Percentiles rank a stretch among this genome's conserved stretches.
Evolutionary conservation across 2,797 vertebrate genomes (phyloP).

Genomic region (Malacoctenus gilli): DNA sequence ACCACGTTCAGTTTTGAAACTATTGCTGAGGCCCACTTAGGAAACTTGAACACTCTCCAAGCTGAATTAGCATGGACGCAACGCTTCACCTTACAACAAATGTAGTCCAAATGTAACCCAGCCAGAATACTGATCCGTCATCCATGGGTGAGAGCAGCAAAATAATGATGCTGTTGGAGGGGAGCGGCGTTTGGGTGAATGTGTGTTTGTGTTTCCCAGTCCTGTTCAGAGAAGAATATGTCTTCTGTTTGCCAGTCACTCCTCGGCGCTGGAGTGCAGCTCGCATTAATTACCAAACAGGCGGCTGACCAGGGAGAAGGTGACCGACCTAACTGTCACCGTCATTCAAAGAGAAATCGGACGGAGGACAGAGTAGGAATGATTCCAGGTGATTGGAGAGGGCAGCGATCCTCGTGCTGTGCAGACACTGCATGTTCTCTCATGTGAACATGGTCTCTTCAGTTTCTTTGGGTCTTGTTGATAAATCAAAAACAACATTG

Average conservation of each 20-base stretch:
- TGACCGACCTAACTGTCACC: slow-evolving; percentile 66
- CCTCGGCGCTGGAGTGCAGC: slow-evolving; percentile 17
- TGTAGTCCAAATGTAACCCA: slow-evolving; percentile 30
- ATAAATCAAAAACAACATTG: too few relatives aligned
- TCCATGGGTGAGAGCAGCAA: slow-evolving; percentile 41
- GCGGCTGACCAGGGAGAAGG: slow-evolving; percentile 47
- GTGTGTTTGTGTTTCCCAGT: slow-evolving; percentile 24
- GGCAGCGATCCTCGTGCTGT: too few relatives aligned
- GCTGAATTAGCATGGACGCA: slow-evolving; percentile 41
- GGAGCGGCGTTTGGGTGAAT: slow-evolving; percentile 1
- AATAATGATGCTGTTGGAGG: slow-evolving; percentile 45
- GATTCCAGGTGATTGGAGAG: background rate
- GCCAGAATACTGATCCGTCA: slow-evolving; percentile 53
- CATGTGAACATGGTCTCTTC: too few relatives aligned
- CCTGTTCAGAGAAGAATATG: slow-evolving; percentile 34
- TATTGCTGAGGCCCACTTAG: slow-evolving; percentile 27
- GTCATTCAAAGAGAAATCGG: slow-evolving; percentile 27
- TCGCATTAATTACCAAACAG: slow-evolving; percentile 69
- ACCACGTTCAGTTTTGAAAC: slow-evolving; percentile 35
- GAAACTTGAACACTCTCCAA: slow-evolving; percentile 56
- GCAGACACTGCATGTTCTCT: too few relatives aligned
- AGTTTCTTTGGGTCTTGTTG: too few relatives aligned
- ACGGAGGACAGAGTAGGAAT: background rate
- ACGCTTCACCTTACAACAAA: slow-evolving; percentile 32
- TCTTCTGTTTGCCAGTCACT: slow-evolving; percentile 35